Evolutionary conservation across 64 coral and sea anemone species (phyloP).

Genomic region (Acropora tenuis): DNA sequence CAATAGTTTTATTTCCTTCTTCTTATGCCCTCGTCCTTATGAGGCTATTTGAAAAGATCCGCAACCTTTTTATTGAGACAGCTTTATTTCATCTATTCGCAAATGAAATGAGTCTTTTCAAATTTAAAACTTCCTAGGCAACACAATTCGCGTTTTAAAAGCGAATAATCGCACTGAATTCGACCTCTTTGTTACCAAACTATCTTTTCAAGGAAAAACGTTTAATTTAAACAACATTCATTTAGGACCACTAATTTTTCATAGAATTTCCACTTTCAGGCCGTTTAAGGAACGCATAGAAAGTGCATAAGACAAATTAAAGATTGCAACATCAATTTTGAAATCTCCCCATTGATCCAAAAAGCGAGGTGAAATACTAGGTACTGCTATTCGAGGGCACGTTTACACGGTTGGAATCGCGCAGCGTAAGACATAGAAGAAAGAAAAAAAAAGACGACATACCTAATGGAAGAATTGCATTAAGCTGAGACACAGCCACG

Average conservation of each 20-base stretch:
- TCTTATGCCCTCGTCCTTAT: background rate
- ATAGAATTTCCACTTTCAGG: slow-evolving; percentile 6
- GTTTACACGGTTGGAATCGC: too few species aligned
- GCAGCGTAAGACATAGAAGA: too few species aligned
- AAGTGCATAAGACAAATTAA: too few species aligned
- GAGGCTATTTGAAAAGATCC: background rate
- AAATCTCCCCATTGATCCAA: too few species aligned
- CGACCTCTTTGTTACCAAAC: background rate
- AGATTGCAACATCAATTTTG: too few species aligned
- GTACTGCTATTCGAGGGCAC: too few species aligned
- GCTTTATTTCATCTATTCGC: background rate
- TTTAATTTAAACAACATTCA: slow-evolving; percentile 1
- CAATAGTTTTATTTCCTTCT: background rate
- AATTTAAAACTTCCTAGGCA: background rate
- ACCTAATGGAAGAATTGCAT: too few species aligned
- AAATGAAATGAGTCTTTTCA: background rate
- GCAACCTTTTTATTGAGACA: background rate
- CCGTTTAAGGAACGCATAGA: background rate
- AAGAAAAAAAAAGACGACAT: too few species aligned
- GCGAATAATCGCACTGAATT: background rate
- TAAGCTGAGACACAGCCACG: too few species aligned
- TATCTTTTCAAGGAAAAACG: background rate
- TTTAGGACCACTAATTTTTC: background rate
- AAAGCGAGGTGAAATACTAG: too few species aligned
- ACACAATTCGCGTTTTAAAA: background rate